Conservation (phyloP, 2,113 vertebrate genomes). For the Anoplopoma fimbria region DNA sequence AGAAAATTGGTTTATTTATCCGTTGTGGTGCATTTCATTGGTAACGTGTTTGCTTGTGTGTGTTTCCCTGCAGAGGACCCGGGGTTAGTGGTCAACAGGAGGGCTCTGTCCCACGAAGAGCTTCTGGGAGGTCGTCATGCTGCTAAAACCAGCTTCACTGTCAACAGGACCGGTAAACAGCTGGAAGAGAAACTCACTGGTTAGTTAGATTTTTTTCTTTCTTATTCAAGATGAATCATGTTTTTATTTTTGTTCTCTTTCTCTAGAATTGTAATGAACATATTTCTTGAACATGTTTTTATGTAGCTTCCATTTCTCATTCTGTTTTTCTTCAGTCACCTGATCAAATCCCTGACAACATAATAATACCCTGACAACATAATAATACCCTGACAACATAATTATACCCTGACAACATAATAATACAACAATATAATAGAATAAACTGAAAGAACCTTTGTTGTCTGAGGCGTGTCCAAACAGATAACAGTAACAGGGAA, state of each 20-base stretch:
- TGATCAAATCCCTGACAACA: conserved; percentile 20
- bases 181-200: conserved; percentile 90
- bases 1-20: background rate
- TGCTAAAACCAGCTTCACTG: conserved; percentile 93
- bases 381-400: no score
- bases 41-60: background rate
- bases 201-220: conserved; percentile 52
- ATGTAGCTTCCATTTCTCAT: background rate
- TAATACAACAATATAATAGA: no score
- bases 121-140: conserved; percentile 93
- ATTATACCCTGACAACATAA: no score
- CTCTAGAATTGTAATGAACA: background rate
- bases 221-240: background rate
- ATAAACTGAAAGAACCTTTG: background rate
- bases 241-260: background rate
- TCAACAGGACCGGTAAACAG: conserved; percentile 89
- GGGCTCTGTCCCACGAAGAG: conserved; percentile 90
- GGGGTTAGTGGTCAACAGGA: conserved; percentile 75
- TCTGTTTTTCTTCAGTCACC: background rate
- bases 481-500: conserved; percentile 2
- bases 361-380: no score
- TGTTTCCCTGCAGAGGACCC: conserved; percentile 79
- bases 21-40: background rate
- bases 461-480: background rate
- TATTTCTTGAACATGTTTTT: background rate